Conservation (phyloP, 1,140 invertebrate species). For the Hypsibius dujardini region DNA sequence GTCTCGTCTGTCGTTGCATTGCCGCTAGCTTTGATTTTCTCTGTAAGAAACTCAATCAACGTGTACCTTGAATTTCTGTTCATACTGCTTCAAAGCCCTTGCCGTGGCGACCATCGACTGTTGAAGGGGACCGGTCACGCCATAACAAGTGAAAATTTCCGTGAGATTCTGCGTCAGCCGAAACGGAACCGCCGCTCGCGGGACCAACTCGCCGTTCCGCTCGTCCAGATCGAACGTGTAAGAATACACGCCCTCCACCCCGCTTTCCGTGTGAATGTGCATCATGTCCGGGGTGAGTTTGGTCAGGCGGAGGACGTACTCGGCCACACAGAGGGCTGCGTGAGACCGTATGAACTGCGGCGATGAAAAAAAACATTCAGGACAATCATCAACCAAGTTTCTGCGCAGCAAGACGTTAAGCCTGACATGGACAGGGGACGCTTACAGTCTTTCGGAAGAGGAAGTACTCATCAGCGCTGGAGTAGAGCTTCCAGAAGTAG, state of each 20-base stretch:
- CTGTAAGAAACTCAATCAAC: no score
- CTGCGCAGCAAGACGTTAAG: constrained; percentile 15
- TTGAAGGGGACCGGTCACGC: constrained; percentile 69
- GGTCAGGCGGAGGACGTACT: constrained; percentile 86
- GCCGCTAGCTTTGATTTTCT: no score
- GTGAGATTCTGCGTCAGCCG: constrained; percentile 81
- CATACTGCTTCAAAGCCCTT: constrained; percentile 72
- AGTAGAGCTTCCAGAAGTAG: constrained; percentile 74
- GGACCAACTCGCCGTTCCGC: constrained; percentile 50
- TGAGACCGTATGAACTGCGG: constrained; percentile 72
- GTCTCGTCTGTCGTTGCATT: no score
- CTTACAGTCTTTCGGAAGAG: constrained; percentile 83
- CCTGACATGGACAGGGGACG: constrained; percentile 17
- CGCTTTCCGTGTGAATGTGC: constrained; percentile 90
- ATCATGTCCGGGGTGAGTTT: constrained; percentile 91
- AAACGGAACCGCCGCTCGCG: constrained; percentile 82
- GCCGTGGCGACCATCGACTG: constrained; percentile 81
- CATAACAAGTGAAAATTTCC: constrained; percentile 71
- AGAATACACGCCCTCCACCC: constrained; percentile 80
- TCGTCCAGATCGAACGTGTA: constrained; percentile 94
- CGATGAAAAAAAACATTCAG: constrained; percentile 24
- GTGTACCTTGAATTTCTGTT: constrained; percentile 60
- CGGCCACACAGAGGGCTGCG: constrained; percentile 66
- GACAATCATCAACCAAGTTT: constrained; percentile 5
- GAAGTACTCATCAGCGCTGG: constrained; percentile 83